Conservation (phyloP, 2,888 invertebrate species). For the Horisme vitalbata region DNA sequence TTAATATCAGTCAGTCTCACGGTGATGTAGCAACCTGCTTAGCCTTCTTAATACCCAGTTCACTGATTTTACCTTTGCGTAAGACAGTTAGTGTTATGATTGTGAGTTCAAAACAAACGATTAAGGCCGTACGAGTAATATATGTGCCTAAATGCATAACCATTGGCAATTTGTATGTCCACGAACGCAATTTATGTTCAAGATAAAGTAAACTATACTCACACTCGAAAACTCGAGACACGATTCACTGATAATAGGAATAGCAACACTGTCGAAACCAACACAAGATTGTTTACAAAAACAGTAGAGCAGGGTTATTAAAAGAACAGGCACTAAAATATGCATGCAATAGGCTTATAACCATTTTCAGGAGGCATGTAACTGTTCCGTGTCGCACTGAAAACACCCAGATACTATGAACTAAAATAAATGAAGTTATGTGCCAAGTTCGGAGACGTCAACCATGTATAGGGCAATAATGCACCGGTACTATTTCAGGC, state of each 20-base stretch:
- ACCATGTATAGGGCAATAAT: conserved; percentile 58
- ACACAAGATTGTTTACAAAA: conserved; percentile 37
- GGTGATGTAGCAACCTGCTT: conserved; percentile 13
- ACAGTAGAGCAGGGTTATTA: conserved; percentile 24
- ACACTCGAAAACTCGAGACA: conserved; percentile 11
- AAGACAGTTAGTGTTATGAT: conserved; percentile 10
- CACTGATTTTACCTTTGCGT: conserved; percentile 11
- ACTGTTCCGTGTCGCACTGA: conserved; percentile 25
- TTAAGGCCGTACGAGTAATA: conserved; percentile 15
- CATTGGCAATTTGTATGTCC: conserved; percentile 13
- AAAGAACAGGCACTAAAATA: conserved; percentile 18
- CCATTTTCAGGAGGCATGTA: conserved; percentile 1
- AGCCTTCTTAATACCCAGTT: conserved; percentile 13
- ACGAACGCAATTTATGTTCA: conserved; percentile 13
- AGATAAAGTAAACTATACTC: conserved; percentile 11
- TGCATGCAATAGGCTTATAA: conserved; percentile 13
- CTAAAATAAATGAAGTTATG: conserved; percentile 44
- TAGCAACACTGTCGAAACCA: conserved; percentile 24
- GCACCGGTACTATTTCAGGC: conserved; percentile 71
- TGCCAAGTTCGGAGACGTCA: conserved; percentile 59
- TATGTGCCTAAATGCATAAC: conserved; percentile 13
- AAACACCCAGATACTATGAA: conserved; percentile 20
- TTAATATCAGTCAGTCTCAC: conserved; percentile 11
- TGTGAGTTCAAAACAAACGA: conserved; percentile 9
- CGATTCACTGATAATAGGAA: conserved; percentile 17